Base-by-base conservation (phyloP, 2,113 vertebrate species). In the Baryphthengus martii region DNA sequence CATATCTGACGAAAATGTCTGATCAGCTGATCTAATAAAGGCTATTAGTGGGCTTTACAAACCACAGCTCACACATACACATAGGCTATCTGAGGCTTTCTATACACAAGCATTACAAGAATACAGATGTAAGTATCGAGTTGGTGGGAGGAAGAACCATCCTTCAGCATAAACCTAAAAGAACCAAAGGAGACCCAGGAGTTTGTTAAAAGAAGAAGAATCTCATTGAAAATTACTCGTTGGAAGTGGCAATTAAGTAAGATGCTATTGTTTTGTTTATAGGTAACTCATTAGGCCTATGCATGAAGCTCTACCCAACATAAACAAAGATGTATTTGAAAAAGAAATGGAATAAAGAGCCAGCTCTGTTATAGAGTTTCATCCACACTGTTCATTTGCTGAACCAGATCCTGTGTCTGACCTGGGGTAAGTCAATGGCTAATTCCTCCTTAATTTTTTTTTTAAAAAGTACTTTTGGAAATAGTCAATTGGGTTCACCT, bases 401-500 rank as follows among this genome's bases (percentile, higher is more conserved):
- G 31, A 65, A 62, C 28, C 37, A 85, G 47, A 70, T 25, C 37
- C 33, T 6, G 1, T 7, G 8, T 29, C 56, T 78, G 44, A 62
- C 21, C 47, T 77, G 52, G 37, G 35, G 14, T 65, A 65, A 67
- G 33, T 42, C 81, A 90, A 78, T 25, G n/a, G 13, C 15, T 52
- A n/a, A 78, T 33, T 89, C 37, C 11, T 75, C 26, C 35, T 55
- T 15, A 35, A 65, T 10, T 68, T n/a, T n/a, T n/a, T n/a, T n/a
- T n/a, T n/a, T 72, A 21, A 47, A 61, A 73, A 40, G 17, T 50
- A 58, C 35, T 56, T 89, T 85, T 65, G 63, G 35, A 56, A 65
- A 66, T 3, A 71, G 29, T 20, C 0, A 1, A 47, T 11, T 5
- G 3, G 13, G 11, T 33, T 65, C 29, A 50, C 4, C 37, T 75